A percentile compares a stretch with the other conserved stretches of the same genome.
Conservation (phyloP, 1,140 invertebrate genomes). For the Lasioglossum albipes region DNA sequence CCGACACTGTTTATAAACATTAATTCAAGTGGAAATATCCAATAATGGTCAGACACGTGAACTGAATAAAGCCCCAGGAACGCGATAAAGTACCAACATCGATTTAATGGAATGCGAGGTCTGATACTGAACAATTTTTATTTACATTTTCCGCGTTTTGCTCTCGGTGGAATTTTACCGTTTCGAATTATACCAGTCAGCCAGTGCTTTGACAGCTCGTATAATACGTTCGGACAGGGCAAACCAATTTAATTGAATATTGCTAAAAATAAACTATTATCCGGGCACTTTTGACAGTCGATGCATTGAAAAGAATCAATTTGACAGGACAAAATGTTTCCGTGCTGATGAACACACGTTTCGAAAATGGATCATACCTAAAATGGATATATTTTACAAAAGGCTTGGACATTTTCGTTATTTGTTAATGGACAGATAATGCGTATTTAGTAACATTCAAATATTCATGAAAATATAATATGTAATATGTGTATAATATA, state of each 20-base stretch:
- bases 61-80: neutral
- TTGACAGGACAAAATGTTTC: too few species aligned
- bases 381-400: too few species aligned
- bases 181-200: neutral
- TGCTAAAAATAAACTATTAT: too few species aligned
- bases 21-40: neutral
- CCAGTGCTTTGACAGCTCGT: neutral
- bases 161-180: neutral
- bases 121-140: neutral
- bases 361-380: too few species aligned
- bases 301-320: too few species aligned
- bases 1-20: neutral
- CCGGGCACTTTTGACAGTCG: too few species aligned
- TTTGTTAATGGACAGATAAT: too few species aligned
- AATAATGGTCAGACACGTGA: slow-evolving; percentile 6
- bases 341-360: too few species aligned
- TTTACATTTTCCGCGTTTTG: neutral
- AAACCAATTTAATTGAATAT: neutral
- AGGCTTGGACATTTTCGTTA: too few species aligned
- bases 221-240: neutral
- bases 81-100: neutral
- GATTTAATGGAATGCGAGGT: neutral
- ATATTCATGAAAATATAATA: too few species aligned
- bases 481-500: too few species aligned
- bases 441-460: too few species aligned